Conservation (phyloP, 1,140 invertebrate species). For the Penaeus japonicus region DNA sequence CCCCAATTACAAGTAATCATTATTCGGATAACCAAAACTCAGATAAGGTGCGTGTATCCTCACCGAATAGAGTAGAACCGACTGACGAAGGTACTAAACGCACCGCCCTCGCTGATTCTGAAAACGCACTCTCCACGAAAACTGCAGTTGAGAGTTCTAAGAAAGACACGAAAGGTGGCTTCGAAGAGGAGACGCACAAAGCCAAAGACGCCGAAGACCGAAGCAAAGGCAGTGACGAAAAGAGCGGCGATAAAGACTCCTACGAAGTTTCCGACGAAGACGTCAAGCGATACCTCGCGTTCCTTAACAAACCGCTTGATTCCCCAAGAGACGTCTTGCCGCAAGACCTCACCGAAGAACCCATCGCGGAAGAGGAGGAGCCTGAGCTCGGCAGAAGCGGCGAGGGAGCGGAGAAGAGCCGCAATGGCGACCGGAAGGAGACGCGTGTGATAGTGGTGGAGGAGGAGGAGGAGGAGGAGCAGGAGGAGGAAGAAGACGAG, state of each 20-base stretch:
- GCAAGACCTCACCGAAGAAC: constrained; percentile 11
- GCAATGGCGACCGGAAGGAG: no score
- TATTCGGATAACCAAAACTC: constrained; percentile 8
- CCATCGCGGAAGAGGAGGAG: constrained; percentile 14
- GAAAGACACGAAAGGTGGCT: no score
- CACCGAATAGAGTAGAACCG: not conserved
- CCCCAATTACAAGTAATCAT: constrained; percentile 30
- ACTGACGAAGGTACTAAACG: no score
- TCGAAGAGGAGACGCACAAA: not conserved
- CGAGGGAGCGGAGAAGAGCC: not conserved
- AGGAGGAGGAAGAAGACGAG: constrained; percentile 39
- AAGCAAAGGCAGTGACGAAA: no score
- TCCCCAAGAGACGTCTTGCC: not conserved
- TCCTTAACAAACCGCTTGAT: constrained; percentile 38
- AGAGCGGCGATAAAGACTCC: constrained; percentile 10
- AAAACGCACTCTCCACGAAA: no score
- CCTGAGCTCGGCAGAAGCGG: not conserved
- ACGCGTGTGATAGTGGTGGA: not conserved
- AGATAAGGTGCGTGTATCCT: not conserved
- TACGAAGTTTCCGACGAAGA: constrained; percentile 49
- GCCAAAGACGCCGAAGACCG: not conserved
- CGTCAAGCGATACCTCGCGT: constrained; percentile 45
- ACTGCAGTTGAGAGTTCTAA: no score
- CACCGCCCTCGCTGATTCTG: no score
- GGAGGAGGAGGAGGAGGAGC: not conserved